Conservation (phyloP, 2,113 vertebrate genomes). For the Callochromis pleurospilus region DNA sequence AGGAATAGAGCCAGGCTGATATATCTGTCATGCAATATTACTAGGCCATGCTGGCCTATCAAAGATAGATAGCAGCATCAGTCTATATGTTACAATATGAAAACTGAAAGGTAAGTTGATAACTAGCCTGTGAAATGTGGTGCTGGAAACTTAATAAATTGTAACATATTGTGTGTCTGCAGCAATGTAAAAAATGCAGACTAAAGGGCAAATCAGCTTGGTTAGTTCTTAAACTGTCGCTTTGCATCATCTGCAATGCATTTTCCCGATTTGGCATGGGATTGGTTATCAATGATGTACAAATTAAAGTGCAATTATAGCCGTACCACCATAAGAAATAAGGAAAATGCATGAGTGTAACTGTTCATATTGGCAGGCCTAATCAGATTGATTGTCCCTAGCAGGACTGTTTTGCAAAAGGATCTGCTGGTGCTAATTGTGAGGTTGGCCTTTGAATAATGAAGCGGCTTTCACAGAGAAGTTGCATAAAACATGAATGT, state of each 20-base stretch:
- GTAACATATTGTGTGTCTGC: background rate
- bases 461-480: background rate
- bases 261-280: background rate
- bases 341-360: constrained; percentile 20
- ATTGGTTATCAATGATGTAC: constrained; percentile 17
- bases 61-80: background rate
- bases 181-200: background rate
- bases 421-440: constrained; percentile 41
- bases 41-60: background rate
- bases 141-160: background rate
- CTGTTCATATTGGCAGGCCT: constrained; percentile 38
- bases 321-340: constrained; percentile 1
- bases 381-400: constrained; percentile 53
- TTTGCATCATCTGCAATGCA: background rate
- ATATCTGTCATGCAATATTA: background rate
- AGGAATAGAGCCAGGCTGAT: background rate
- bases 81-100: background rate
- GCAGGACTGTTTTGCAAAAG: constrained; percentile 10
- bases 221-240: background rate
- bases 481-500: constrained; percentile 2
- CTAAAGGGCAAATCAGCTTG: background rate
- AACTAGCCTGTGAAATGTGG: background rate
- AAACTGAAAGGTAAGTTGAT: background rate
- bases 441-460: constrained; percentile 24
- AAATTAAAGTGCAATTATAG: constrained; percentile 24